Base-by-base conservation (phyloP, 1,140 invertebrate genomes). In the Aphis gossypii region DNA sequence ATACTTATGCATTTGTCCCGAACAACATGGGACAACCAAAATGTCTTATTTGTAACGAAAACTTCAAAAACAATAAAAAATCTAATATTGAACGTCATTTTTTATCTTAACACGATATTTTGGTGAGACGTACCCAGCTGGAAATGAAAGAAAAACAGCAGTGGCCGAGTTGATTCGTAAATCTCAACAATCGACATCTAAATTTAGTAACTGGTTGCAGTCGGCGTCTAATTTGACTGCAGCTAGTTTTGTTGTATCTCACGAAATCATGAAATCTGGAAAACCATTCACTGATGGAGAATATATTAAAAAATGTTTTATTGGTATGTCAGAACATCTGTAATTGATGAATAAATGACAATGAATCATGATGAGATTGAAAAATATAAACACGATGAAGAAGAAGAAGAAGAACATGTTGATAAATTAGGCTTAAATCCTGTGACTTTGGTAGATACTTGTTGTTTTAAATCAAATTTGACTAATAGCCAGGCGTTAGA, bases 191-290 rank as follows among this genome's bases (percentile, higher is more conserved):
- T 94, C 94, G 94, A 94, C 48, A 94, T 94, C 94, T 93, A 93
- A 94, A 92, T 94, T 95, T 93, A 94, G 93, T 95, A 94, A 94
- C 94, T 95, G 94, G 95, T 94, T 87, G 94, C 94, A 95, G 95
- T 95, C 94, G 94, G 83, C 94, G 18, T 95, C 84, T 82, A 94
- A 94, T 95, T 87, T 54, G 21, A 94, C 93, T 83, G 30, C 25
- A 54, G 90, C 89, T 83, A 94, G 93, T 92, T 94, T 94, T 92
- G 93, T 94, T 30, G 89, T 82, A 11, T 35, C 90, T 56, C 90
- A 82, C 25, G 93, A 94, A 92, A 91, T 94, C 30, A 46, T 88
- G n/a, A 93, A 94, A 93, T 48, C 76, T 23, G 93, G 51, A 93
- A 94, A 93, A 92, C 68, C 93, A 21, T 94, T 93, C n/a, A 94